These are phyloP conservation scores for Synergus itoensis DNA, from an alignment of 2,888 invertebrate genomes.

Conservation along the genomic window DNA sequence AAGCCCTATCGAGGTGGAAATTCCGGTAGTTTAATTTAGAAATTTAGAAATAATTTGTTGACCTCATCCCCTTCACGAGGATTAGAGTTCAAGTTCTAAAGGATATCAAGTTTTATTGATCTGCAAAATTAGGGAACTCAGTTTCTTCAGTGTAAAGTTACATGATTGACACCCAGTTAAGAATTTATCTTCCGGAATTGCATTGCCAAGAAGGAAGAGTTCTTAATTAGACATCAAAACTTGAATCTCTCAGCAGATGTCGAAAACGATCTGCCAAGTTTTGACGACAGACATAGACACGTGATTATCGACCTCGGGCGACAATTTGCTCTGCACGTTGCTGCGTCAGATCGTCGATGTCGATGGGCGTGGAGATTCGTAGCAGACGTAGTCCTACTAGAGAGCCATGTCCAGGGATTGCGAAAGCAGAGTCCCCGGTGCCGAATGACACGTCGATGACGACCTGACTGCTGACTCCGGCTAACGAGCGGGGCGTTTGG, in stretches of 20 bases:
- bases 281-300: slow-evolving; percentile 30
- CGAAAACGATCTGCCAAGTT: slow-evolving; percentile 23
- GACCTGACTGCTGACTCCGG: slow-evolving; percentile 77
- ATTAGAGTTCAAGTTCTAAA: too few species aligned
- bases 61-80: too few species aligned
- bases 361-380: slow-evolving; percentile 55
- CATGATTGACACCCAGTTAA: too few species aligned
- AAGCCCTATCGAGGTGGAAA: too few species aligned
- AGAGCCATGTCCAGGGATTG: slow-evolving; percentile 53
- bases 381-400: slow-evolving; percentile 55
- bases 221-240: neutral
- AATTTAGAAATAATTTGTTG: too few species aligned
- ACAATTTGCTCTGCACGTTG: slow-evolving; percentile 70
- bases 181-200: too few species aligned
- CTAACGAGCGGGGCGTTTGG: slow-evolving; percentile 77
- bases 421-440: slow-evolving; percentile 63
- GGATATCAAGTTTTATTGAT: too few species aligned
- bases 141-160: too few species aligned
- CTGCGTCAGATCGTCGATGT: slow-evolving; percentile 70
- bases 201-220: too few species aligned
- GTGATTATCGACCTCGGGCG: slow-evolving; percentile 58
- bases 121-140: too few species aligned
- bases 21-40: too few species aligned
- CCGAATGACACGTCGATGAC: slow-evolving; percentile 78
- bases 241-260: neutral